These are phyloP conservation scores for Macrostomum lignano DNA, from an alignment of 1,140 invertebrate genomes.

Conservation along the genomic window DNA sequence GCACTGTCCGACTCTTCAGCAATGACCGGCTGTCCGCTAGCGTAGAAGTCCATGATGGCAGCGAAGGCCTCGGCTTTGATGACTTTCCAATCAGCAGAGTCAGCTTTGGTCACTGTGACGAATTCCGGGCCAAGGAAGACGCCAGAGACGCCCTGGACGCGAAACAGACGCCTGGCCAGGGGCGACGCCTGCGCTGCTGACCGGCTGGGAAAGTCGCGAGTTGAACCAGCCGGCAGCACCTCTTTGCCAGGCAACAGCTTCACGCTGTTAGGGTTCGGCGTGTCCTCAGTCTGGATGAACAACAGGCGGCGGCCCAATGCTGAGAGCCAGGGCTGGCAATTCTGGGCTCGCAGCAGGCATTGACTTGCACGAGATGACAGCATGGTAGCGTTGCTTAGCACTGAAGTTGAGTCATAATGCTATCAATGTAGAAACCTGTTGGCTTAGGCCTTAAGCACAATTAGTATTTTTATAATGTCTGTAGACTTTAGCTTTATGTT, in stretches of 20 bases:
- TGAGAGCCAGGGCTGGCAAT: too few species aligned
- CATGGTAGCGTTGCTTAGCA: too few species aligned
- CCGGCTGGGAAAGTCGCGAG: constrained; percentile 62
- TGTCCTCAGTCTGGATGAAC: constrained; percentile 97
- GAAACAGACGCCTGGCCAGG: constrained; percentile 55
- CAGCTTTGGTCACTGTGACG: constrained; percentile 79
- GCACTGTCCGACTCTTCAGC: constrained; percentile 36
- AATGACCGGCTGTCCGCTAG: constrained; percentile 63
- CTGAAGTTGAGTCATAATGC: too few species aligned
- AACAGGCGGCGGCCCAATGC: too few species aligned
- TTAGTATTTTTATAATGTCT: too few species aligned
- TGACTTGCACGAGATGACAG: too few species aligned
- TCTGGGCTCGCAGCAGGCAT: too few species aligned
- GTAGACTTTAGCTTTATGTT: too few species aligned
- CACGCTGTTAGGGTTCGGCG: constrained; percentile 89
- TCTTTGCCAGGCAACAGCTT: constrained; percentile 78
- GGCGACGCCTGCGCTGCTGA: constrained; percentile 33
- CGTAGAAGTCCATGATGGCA: constrained; percentile 93
- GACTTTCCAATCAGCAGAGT: constrained; percentile 62
- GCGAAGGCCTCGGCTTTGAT: constrained; percentile 90
- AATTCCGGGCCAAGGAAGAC: constrained; percentile 89
- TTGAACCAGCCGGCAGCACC: constrained; percentile 53
- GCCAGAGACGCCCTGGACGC: constrained; percentile 70
- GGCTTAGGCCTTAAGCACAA: too few species aligned
- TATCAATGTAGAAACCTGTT: too few species aligned